Base-by-base conservation (phyloP, 2,888 invertebrate genomes). In the Drosophila anceps region DNA sequence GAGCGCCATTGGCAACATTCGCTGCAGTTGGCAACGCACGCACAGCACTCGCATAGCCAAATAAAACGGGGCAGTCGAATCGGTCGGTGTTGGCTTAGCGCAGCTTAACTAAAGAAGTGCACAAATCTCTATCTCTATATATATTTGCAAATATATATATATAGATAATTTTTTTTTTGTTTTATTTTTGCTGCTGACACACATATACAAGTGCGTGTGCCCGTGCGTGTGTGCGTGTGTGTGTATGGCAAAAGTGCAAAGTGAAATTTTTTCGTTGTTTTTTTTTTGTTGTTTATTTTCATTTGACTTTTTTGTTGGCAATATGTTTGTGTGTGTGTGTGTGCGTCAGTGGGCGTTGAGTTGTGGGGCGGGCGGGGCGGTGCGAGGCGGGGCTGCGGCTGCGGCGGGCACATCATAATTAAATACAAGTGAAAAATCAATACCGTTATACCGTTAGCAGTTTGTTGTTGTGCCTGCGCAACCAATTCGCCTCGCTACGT, bases 371-470 rank as follows among this genome's bases (percentile, higher is more conserved):
- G 31, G 39, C 24, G 24, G 24, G 24, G 24, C 24, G 27, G 37
- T 53, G 37, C 51, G 53, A n/a, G 29, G n/a, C 37, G 44, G 18
- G 20, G 50, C 61, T 58, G 73, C 29, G 9, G 33, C 33, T 37
- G 37, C 37, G 37, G 37, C 37, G 0, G 44, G 24, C 41, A 13
- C 39, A 41, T 31, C 70, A 66, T 78, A 78, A 73, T 76, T 73
- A 63, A 76, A 78, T 77, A 73, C 59, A 73, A 73, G 78, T 70
- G 78, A 76, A 76, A 76, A 76, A 76, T 76, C 78, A 76, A 76
- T 76, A 76, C 69, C 66, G 72, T 72, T 76, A 69, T 77, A 66
- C 78, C 74, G 69, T 73, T 78, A 69, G 35, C 55, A 27, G 53
- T 78, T 69, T 73, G 58, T 73, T 76, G 62, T 72, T 76, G 77